Evolutionary conservation across 2,888 invertebrate species (phyloP).

Genomic region (Neoitamus cyanurus): DNA sequence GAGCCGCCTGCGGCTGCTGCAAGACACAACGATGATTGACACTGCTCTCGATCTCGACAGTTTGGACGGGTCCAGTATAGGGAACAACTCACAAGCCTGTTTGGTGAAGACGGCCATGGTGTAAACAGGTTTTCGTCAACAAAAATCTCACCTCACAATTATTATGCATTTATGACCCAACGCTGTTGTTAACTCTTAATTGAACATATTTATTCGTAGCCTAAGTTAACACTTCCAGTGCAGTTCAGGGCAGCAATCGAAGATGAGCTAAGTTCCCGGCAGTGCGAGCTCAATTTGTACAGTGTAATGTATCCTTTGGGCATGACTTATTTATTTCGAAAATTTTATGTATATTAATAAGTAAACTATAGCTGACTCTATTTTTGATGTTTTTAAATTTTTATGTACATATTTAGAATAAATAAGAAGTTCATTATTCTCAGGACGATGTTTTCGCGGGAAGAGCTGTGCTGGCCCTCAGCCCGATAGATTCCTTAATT

Average conservation of each 20-base stretch:
- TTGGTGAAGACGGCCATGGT: constrained; percentile 72
- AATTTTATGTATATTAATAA: constrained; percentile 31
- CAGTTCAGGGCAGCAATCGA: neutral
- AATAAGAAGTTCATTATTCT: constrained; percentile 29
- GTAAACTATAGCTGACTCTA: constrained; percentile 32
- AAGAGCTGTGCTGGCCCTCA: neutral
- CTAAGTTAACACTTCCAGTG: neutral
- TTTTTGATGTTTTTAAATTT: constrained; percentile 40
- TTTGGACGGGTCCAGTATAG: constrained; percentile 79
- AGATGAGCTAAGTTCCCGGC: constrained; percentile 1
- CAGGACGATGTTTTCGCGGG: neutral
- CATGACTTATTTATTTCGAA: constrained; percentile 31
- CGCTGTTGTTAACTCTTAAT: constrained; percentile 26
- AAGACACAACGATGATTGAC: constrained; percentile 91
- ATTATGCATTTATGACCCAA: constrained; percentile 27
- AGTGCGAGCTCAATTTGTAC: constrained; percentile 28
- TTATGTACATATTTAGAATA: constrained; percentile 36
- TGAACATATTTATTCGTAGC: constrained; percentile 26
- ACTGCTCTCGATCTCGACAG: constrained; percentile 90
- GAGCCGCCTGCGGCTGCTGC: constrained; percentile 80
- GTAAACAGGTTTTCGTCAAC: constrained; percentile 52
- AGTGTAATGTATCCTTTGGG: constrained; percentile 23
- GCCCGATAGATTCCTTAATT: neutral
- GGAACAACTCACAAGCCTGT: constrained; percentile 75
- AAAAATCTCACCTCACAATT: constrained; percentile 20